Evolutionary conservation across 2,113 vertebrate genomes (phyloP).

Genomic region (Camelus dromedarius): DNA sequence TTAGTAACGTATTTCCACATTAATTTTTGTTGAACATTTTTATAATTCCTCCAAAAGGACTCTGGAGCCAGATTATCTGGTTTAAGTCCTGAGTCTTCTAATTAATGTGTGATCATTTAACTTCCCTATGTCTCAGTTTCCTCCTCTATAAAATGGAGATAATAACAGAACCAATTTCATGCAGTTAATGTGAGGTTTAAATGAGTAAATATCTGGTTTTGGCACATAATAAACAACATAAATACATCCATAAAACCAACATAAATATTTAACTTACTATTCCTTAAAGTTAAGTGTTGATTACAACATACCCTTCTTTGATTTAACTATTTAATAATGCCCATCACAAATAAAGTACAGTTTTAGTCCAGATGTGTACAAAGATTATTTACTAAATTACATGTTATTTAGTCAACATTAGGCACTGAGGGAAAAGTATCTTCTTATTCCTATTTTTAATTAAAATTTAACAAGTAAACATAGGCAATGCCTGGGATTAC

Average conservation of each 20-base stretch:
- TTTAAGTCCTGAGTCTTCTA: constrained; percentile 36
- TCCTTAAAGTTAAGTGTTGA: constrained; percentile 29
- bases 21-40: not conserved
- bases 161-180: not conserved
- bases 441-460: constrained; percentile 3
- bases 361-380: not conserved
- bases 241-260: constrained; percentile 18
- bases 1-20: not conserved
- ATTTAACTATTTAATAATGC: constrained; percentile 12
- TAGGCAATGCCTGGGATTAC: not conserved
- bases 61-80: not conserved
- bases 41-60: constrained; percentile 7
- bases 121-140: constrained; percentile 12
- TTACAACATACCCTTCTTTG: not conserved
- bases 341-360: not conserved
- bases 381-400: constrained; percentile 35
- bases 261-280: not conserved
- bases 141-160: not conserved
- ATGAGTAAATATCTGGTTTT: not conserved
- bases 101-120: not conserved
- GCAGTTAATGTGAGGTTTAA: constrained; percentile 24
- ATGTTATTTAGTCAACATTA: not conserved
- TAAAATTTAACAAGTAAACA: constrained; percentile 5
- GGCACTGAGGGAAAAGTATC: not conserved
- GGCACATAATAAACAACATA: not conserved